phyloP scores from a whole-genome alignment of 2,113 vertebrate genomes.

The Buteo buteo region DNA sequence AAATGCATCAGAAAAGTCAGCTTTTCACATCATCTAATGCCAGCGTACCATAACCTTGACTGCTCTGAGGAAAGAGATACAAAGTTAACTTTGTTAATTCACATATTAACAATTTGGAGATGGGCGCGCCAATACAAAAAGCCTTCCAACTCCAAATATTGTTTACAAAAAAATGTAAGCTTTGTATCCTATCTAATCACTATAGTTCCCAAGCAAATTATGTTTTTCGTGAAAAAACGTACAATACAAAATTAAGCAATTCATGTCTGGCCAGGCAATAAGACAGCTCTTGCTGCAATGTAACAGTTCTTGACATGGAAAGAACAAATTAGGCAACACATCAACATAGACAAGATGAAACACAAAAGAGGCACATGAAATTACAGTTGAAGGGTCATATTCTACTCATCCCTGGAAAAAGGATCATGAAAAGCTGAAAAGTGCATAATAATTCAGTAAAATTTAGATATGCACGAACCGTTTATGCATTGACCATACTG shows the following conservation, averaged over 20 bases:
- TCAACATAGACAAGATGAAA: background rate
- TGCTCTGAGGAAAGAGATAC: background rate
- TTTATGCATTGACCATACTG: background rate
- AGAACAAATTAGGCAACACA: background rate
- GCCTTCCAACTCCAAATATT: background rate
- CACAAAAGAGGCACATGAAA: background rate
- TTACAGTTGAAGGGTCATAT: background rate
- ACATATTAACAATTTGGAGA: background rate
- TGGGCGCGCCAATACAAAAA: background rate
- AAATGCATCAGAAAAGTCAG: background rate
- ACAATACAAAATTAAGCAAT: background rate
- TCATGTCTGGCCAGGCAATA: background rate
- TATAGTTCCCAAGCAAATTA: background rate
- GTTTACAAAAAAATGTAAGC: constrained; percentile 35
- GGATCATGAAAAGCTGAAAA: background rate
- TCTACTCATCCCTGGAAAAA: background rate
- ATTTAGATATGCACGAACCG: background rate
- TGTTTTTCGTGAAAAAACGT: background rate
- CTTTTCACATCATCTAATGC: background rate
- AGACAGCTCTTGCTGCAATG: background rate
- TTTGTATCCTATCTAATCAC: constrained; percentile 9
- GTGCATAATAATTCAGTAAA: background rate
- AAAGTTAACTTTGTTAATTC: background rate
- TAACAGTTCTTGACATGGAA: background rate
- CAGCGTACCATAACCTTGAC: background rate